Base-by-base conservation (phyloP, 2,888 invertebrate genomes). In the Hipparchia sbordonii region DNA sequence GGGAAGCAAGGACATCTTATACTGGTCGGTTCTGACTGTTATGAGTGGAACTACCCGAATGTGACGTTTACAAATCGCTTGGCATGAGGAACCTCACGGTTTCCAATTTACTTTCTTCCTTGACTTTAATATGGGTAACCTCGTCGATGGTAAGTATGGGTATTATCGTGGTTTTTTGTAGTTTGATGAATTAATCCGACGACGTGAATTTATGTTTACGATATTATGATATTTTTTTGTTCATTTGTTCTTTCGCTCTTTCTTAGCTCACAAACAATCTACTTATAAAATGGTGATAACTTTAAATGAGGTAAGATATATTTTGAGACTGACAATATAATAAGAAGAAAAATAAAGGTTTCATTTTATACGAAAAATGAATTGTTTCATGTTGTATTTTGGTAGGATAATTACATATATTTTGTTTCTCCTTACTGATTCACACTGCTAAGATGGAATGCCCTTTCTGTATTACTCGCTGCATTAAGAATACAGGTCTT, bases 31-130 rank as follows among this genome's bases (percentile, higher is more conserved):
- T 78, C 77, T 70, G 75, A 76, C 79, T 77, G 76, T 76, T 78
- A 78, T 70, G 75, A 76, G 71, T 67, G 78, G 78, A 82, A 80
- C 82, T 83, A 85, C 84, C 85, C 83, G 84, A 51, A 85, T 85
- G 82, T 84, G 90, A 90, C 91, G 87, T 86, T 83, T 83, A 92
- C 88, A 91, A 92, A 92, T 91, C 82, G 87, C 84, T 84, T 81
- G 81, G 83, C 83, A 82, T 82, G 77, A 80, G 81, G 80, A 83
- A 85, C 87, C 85, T 88, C 88, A 89, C 87, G 88, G 88, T 85
- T 88, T 88, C 87, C 89, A 88, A 88, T 89, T 89, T 87, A 87
- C 87, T 89, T 86, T 88, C 88, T 84, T 90, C 85, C 84, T 82
- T 79, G 80, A 84, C 80, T 84, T 79, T 84, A 86, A 84, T 81